Conservation (phyloP, 1,140 invertebrate species). For the Drusus annulatus region DNA sequence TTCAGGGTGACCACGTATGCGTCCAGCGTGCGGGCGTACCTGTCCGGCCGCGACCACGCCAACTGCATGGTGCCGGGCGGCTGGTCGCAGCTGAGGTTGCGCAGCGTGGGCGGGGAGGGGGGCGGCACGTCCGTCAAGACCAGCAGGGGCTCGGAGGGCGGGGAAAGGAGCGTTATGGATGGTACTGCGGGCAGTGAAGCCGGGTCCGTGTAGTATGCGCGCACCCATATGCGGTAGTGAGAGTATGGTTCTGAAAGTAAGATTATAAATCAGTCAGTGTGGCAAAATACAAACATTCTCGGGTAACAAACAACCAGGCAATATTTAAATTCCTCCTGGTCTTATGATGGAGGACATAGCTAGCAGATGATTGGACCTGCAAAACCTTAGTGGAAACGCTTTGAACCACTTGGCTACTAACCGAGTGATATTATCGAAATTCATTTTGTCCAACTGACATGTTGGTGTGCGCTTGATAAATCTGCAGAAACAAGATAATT, state of each 20-base stretch:
- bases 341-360: too few relatives aligned
- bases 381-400: too few relatives aligned
- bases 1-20: conserved; percentile 81
- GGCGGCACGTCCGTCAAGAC: conserved; percentile 86
- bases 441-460: too few relatives aligned
- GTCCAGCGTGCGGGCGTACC: conserved; percentile 83
- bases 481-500: too few relatives aligned
- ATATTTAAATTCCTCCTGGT: too few relatives aligned
- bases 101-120: conserved; percentile 83
- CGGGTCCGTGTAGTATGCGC: conserved; percentile 73
- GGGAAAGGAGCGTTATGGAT: conserved; percentile 62
- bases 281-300: too few relatives aligned
- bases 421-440: too few relatives aligned
- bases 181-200: conserved; percentile 61
- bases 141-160: conserved; percentile 78
- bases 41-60: conserved; percentile 84
- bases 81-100: conserved; percentile 86
- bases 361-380: too few relatives aligned
- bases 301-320: too few relatives aligned
- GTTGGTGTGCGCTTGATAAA: too few relatives aligned
- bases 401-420: too few relatives aligned
- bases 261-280: too few relatives aligned
- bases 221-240: conserved; percentile 89
- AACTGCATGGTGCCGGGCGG: conserved; percentile 80
- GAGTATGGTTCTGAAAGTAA: conserved; percentile 81